Evolutionary conservation across 2,113 vertebrate genomes (phyloP), one percentile per base, ranked within the genome.

Genomic region (Calidris pygmaea): DNA sequence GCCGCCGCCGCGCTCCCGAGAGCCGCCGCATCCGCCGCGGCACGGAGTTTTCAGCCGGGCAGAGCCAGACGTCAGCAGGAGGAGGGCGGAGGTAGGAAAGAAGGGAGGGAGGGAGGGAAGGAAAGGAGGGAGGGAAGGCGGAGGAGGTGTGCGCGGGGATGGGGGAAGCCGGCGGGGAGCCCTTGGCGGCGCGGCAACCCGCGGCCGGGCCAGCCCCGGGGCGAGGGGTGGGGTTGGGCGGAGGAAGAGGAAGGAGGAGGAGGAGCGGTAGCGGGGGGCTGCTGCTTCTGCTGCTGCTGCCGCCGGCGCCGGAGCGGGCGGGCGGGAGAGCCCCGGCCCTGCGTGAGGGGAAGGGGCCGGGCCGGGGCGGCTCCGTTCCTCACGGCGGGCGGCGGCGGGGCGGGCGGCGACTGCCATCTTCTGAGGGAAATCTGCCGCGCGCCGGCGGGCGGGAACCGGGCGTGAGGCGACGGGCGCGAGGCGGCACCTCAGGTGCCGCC

Each of bases 31-130:
- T 80, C 95, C 95, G 96, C 98, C 97, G 97, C 97, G 95, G 97
- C 97, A 96, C 94, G 87, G 97, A 97, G 97, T 97, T 97, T 97
- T 98, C 97, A 97, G 97, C 97, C 96, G 95, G 97, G 97, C 97
- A 97, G 97, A 95, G 96, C 97, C 96, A 96, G 96, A 98, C 98
- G 98, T 98, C 98, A 98, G 97, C 97, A 93, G 96, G 95, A 95
- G 97, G 97, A 96, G 97, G 97, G 87, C 93, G 97, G 89, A 90
- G 97, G 92, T 53, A 93, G 90, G 96, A 63, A 87, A 91, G 81
- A 72, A 29, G 55, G 60, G 79, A 67, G 91, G n/a, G n/a, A n/a
- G n/a, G n/a, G n/a, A n/a, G n/a, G n/a, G n/a, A n/a, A n/a, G n/a
- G n/a, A n/a, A n/a, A n/a, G 93, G 82, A 77, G 63, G 92, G 70